phyloP scores from a whole-genome alignment of 2,888 invertebrate species.

The Blastobasis lacticolella region DNA sequence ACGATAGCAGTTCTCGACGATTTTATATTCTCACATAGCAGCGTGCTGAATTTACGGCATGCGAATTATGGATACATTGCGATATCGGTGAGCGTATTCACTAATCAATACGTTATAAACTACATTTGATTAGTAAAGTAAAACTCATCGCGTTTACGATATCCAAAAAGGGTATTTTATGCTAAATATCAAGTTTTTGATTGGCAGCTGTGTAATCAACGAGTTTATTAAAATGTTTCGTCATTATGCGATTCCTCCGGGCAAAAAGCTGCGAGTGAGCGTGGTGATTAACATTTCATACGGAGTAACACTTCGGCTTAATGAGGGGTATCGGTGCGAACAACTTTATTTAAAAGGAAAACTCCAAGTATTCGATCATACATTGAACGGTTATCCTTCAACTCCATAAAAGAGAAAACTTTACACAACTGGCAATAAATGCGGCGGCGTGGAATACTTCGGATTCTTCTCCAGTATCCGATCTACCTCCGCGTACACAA shows the following conservation, averaged over 20 bases:
- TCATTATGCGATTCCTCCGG: slow-evolving; percentile 31
- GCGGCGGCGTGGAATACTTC: slow-evolving; percentile 23
- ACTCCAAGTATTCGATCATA: slow-evolving; percentile 39
- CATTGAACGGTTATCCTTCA: slow-evolving; percentile 16
- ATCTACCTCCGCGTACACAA: slow-evolving; percentile 23
- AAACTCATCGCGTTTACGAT: slow-evolving; percentile 24
- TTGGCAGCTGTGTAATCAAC: slow-evolving; percentile 45
- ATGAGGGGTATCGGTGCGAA: slow-evolving; percentile 54
- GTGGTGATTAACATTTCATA: slow-evolving; percentile 54
- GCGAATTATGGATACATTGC: too few relatives aligned
- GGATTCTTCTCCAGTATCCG: slow-evolving; percentile 27
- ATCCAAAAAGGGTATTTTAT: slow-evolving; percentile 16
- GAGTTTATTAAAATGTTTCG: slow-evolving; percentile 49
- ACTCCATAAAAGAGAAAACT: slow-evolving; percentile 21
- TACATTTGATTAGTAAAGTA: too few relatives aligned
- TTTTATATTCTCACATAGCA: slow-evolving; percentile 32
- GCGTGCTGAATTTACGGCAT: too few relatives aligned
- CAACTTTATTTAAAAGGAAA: slow-evolving; percentile 59
- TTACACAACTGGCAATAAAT: slow-evolving; percentile 32
- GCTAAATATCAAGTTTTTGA: slow-evolving; percentile 36
- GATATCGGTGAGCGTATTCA: too few relatives aligned
- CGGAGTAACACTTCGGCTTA: slow-evolving; percentile 42
- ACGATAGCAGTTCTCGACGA: slow-evolving; percentile 36
- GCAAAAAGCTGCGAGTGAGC: slow-evolving; percentile 42
- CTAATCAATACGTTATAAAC: too few relatives aligned